A percentile compares a stretch with the other conserved stretches of the same genome.
phyloP scores from a whole-genome alignment of 2,113 vertebrate genomes.

The Cephalopterus ornatus region DNA sequence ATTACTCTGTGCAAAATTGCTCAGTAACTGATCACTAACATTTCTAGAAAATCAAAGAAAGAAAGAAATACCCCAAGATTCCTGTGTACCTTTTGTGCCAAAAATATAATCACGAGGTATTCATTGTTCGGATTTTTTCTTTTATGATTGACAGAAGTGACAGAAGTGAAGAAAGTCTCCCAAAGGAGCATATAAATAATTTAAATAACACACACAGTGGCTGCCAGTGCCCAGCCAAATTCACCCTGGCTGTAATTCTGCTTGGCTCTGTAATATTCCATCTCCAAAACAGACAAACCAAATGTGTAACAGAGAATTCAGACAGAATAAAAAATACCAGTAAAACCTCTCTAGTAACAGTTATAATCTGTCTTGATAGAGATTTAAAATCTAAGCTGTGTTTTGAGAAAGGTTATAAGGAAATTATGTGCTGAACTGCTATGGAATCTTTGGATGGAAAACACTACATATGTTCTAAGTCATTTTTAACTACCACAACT shows the following conservation, averaged over 20 bases:
- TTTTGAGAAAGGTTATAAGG: not conserved
- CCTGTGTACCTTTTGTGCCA: not conserved
- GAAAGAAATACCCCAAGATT: not conserved
- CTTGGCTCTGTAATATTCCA: not conserved
- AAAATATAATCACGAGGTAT: not conserved
- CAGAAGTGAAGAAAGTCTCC: not conserved
- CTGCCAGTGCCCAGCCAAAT: not conserved
- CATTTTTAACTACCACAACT: not conserved
- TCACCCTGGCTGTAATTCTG: not conserved
- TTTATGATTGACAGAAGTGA: constrained; percentile 15
- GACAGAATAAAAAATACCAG: not conserved
- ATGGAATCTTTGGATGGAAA: not conserved
- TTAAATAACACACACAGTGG: not conserved
- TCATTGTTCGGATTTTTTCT: not conserved
- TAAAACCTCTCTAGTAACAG: not conserved
- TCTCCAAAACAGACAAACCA: not conserved
- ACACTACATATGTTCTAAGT: not conserved
- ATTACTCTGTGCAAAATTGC: not conserved
- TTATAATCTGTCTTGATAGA: not conserved
- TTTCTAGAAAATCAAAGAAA: not conserved
- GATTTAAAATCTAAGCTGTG: not conserved
- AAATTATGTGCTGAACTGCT: not conserved
- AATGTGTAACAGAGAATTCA: not conserved
- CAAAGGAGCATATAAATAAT: constrained; percentile 30
- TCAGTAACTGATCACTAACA: not conserved